Base-by-base conservation (phyloP, 2,888 invertebrate species). In the Agrotis ipsilon region DNA sequence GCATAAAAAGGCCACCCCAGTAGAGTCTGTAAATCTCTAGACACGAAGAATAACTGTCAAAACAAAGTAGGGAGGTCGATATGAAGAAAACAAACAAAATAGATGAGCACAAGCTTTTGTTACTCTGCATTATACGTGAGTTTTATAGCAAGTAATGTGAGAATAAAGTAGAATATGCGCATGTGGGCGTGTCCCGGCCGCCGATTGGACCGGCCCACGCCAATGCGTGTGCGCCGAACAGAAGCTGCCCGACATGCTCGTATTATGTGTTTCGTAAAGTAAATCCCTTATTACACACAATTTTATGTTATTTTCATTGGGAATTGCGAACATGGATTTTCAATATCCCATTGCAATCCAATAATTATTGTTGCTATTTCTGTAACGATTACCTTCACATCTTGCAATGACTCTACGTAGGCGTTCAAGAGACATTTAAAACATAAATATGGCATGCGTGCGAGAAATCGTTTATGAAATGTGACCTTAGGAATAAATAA, bases 171-270 rank as follows among this genome's bases (percentile, higher is more conserved):
- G 86, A 86, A 82, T 79, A 77, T 77, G 83, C 64, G 83, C 80
- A 83, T 76, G 91, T 90, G 93, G 96, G 96, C 95, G 96, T 93
- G 92, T 87, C 93, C 86, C 86, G 82, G 85, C 85, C 89, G 90
- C 89, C 90, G 90, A 96, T 95, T 96, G 96, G 96, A 90, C 90
- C 91, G 85, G 73, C 85, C 89, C 88, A 90, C 93, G 89, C 96
- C 96, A 96, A 96, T 96, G 94, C 95, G 95, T 94, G 90, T 85
- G 92, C 95, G 94, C 94, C 90, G 90, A 88, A 93, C 95, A 86
- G 96, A 93, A 96, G 96, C 93, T 66, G 68, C 68, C 75, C 69
- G 75, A 72, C 81, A 78, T 73, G 65, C 65, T 78, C 83, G 72
- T 78, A 84, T 81, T 86, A 83, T 85, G 80, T 87, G 84, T 83